Evolutionary conservation across 2,888 invertebrate species (phyloP).

Genomic region (Amphimallon solstitiale): DNA sequence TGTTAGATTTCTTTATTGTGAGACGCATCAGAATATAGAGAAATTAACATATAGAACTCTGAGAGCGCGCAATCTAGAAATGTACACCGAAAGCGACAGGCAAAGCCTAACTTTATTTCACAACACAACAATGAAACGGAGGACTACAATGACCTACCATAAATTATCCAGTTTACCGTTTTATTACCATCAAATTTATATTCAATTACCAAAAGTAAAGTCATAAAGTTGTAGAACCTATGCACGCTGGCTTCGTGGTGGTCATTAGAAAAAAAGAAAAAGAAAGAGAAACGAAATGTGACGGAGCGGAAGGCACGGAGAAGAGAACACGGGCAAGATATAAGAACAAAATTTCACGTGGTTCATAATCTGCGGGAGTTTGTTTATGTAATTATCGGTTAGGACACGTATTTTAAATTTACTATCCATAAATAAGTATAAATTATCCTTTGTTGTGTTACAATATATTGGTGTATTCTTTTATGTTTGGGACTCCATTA

Average conservation of each 20-base stretch:
- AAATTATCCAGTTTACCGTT: conserved; percentile 45
- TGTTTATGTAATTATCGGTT: conserved; percentile 37
- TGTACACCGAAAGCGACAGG: conserved; percentile 2
- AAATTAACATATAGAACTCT: conserved; percentile 28
- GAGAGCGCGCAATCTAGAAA: conserved; percentile 6
- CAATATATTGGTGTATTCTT: neutral
- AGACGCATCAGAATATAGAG: conserved; percentile 16
- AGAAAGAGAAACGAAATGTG: neutral
- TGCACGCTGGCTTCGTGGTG: conserved; percentile 31
- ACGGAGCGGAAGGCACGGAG: neutral
- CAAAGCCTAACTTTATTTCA: conserved; percentile 24
- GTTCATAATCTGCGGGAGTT: conserved; percentile 36
- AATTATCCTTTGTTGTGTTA: conserved; percentile 22
- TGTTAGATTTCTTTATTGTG: conserved; percentile 29
- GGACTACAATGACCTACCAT: conserved; percentile 41
- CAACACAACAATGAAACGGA: conserved; percentile 34
- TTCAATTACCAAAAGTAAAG: conserved; percentile 49
- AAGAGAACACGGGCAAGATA: conserved; percentile 27
- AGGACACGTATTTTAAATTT: conserved; percentile 38
- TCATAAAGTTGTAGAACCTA: conserved; percentile 43
- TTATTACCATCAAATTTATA: conserved; percentile 48
- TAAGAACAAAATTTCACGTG: conserved; percentile 34
- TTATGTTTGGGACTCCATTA: neutral
- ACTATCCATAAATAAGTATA: conserved; percentile 36
- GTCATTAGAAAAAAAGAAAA: conserved; percentile 34